Base-by-base conservation (phyloP, 2,113 vertebrate genomes). In the Thymallus thymallus region DNA sequence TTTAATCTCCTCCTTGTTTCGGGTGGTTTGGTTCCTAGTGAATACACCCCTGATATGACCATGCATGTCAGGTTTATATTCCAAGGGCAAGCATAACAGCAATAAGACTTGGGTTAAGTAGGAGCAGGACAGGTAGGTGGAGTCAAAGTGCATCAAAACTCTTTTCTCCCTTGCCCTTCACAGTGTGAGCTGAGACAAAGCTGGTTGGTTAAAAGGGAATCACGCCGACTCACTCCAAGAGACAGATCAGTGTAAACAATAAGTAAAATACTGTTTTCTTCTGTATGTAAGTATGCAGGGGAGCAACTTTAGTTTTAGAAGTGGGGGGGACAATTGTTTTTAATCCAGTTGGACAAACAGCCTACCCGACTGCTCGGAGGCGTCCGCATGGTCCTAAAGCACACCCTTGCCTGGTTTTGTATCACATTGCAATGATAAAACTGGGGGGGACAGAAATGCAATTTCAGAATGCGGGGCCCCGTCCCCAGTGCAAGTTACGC, bases 11-110 rank as follows among this genome's bases (percentile, higher is more conserved):
- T 51, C 35, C 35, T 41, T 7, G 7, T 41, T 41, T 41, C 35
- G 35, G 9, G 35, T 7, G 0, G 46, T 13, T 16, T 51, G 46
- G 46, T 51, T 84, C 46, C 4, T 13, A 16, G 48, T 18, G 48
- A 51, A 51, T 51, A 51, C 48, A 51, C 16, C 48, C 48, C 48
- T 51, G 48, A 51, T 51, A 51, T 51, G 84, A 85, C 85, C 89
- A 91, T 90, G 90, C 89, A 88, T 82, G 78, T 64, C 79, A 75
- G 69, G 75, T 78, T 86, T 76, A 84, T 76, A 90, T 67, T 83
- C 81, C 35, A 73, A 86, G 82, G 86, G 84, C 83, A 82, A 90
- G 84, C 84, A 84, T 77, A 82, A 29, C 77, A 83, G 80, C 76
- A 84, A 80, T 75, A 65, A 26, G 24, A 79, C 79, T 72, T 68